These are phyloP conservation scores for Silurus aristotelis DNA, from an alignment of 2,797 vertebrate species.

Conservation along the genomic window DNA sequence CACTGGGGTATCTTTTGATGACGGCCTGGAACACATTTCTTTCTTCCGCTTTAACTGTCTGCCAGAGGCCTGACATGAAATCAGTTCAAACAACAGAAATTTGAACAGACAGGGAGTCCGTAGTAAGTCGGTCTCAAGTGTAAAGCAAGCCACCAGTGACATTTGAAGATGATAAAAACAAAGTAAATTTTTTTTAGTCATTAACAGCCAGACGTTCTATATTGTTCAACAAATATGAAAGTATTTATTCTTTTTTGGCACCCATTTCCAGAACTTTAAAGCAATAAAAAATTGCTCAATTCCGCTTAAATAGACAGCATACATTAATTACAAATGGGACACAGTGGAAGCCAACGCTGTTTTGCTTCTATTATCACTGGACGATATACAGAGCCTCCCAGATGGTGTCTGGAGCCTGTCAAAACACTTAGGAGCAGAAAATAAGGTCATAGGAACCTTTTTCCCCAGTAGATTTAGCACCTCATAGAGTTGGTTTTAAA, in stretches of 20 bases:
- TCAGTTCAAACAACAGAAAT: not conserved
- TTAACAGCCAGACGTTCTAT: constrained; percentile 2
- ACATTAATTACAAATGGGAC: constrained; percentile 21
- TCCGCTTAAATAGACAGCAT: not conserved
- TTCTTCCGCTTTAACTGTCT: not conserved
- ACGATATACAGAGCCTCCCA: constrained; percentile 21
- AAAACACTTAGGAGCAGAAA: constrained; percentile 31
- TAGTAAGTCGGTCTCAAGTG: not conserved
- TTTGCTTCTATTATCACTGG: constrained; percentile 32
- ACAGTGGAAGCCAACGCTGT: constrained; percentile 1
- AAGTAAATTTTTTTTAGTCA: not conserved
- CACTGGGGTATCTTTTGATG: constrained; percentile 55
- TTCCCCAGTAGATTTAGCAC: constrained; percentile 4
- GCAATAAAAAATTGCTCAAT: not conserved
- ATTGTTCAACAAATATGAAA: constrained; percentile 15
- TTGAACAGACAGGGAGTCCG: not conserved
- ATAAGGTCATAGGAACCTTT: constrained; percentile 28
- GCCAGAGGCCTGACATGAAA: constrained; percentile 4
- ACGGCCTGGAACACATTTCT: not conserved
- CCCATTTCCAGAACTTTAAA: not conserved
- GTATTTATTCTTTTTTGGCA: not conserved
- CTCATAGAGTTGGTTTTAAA: not conserved
- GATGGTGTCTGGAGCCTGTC: constrained; percentile 41
- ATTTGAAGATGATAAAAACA: constrained; percentile 12
- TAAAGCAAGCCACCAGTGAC: not conserved